phyloP scores from a whole-genome alignment of 2,797 vertebrate species.

The Melanotaenia pygmaea region DNA sequence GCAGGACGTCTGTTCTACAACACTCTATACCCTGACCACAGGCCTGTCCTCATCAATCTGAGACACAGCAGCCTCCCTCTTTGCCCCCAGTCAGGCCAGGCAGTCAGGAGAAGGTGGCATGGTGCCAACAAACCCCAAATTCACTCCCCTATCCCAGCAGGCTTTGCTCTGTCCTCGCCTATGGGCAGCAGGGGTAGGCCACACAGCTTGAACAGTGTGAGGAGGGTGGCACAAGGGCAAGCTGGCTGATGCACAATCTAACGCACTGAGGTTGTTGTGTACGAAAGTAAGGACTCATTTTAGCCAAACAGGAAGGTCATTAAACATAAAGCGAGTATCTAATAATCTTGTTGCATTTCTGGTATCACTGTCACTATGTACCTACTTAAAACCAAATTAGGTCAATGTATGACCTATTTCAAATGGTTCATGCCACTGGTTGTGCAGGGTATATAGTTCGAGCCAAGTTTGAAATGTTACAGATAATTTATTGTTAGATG shows the following conservation, averaged over 20 bases:
- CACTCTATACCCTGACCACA: conserved; percentile 78
- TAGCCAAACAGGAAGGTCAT: conserved; percentile 62
- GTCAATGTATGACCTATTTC: conserved; percentile 74
- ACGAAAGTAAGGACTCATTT: conserved; percentile 50
- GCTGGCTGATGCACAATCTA: conserved; percentile 67
- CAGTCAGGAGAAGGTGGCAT: conserved; percentile 69
- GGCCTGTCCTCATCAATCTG: conserved; percentile 83
- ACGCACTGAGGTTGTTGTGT: conserved; percentile 53
- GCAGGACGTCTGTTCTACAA: conserved; percentile 77
- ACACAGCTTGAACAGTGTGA: conserved; percentile 60
- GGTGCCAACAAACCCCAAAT: conserved; percentile 61
- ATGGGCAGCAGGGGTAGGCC: conserved; percentile 74
- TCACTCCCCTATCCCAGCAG: conserved; percentile 61
- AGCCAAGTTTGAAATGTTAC: conserved; percentile 12
- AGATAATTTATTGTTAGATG: background rate
- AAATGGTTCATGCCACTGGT: conserved; percentile 31
- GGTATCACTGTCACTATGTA: conserved; percentile 21
- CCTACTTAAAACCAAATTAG: conserved; percentile 76
- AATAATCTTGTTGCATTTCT: conserved; percentile 55
- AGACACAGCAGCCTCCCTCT: conserved; percentile 71
- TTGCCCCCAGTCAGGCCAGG: conserved; percentile 73
- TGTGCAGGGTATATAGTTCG: conserved; percentile 41
- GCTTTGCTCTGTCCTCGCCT: conserved; percentile 78
- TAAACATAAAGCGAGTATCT: conserved; percentile 44
- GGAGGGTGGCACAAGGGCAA: conserved; percentile 71